Percentiles rank a stretch among this genome's conserved stretches.
These are phyloP conservation scores for Avahi laniger DNA, from an alignment of 2,797 vertebrate genomes.

Conservation along the genomic window DNA sequence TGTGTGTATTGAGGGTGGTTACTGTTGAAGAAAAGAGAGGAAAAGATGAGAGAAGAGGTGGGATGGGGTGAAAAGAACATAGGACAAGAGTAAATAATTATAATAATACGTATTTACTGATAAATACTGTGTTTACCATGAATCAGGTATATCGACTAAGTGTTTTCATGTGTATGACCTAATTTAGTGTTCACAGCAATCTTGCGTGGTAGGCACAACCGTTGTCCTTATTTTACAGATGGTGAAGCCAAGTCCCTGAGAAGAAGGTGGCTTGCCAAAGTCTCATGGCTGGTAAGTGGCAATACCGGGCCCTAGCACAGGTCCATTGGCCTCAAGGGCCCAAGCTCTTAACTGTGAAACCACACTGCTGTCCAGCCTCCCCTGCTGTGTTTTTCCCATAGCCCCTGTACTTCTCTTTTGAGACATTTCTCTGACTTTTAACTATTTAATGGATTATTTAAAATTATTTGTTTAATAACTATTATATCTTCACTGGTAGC, in stretches of 20 bases:
- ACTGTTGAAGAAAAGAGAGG: not conserved
- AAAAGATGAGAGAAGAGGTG: not conserved
- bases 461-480: not conserved
- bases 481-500: not conserved
- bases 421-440: not conserved
- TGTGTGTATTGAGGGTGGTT: not conserved
- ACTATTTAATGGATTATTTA: not conserved
- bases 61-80: not conserved
- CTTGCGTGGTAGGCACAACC: not conserved
- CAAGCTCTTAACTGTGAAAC: too few species aligned
- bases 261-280: not conserved
- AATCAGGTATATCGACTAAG: rapidly evolving
- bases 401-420: not conserved
- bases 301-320: rapidly evolving
- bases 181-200: not conserved
- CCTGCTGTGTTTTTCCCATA: not conserved
- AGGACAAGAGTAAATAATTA: not conserved
- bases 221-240: not conserved
- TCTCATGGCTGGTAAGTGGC: rapidly evolving
- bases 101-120: not conserved
- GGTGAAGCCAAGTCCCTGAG: not conserved
- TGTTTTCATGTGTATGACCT: not conserved
- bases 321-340: not conserved
- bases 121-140: not conserved
- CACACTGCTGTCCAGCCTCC: not conserved